Evolutionary conservation across 2,888 invertebrate genomes (phyloP).

Genomic region (Eupithecia exiguata): DNA sequence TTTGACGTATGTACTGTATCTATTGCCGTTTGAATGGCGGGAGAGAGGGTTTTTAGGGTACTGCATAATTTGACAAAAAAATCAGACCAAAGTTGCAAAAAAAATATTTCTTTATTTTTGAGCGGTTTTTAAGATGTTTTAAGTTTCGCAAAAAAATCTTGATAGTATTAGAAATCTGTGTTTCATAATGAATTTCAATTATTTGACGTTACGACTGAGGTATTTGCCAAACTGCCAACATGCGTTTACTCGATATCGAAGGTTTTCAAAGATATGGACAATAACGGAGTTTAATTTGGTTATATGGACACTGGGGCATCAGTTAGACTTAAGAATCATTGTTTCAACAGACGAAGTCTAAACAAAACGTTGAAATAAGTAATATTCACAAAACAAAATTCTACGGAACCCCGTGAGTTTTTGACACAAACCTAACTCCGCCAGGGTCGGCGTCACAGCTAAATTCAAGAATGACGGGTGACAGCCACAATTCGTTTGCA

Average conservation of each 20-base stretch:
- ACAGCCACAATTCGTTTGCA: slow-evolving; percentile 27
- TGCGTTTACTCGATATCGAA: too few species aligned
- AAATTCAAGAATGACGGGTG: slow-evolving; percentile 28
- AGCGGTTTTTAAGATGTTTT: too few species aligned
- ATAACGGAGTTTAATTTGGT: neutral
- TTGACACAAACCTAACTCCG: neutral
- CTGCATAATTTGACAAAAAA: slow-evolving; percentile 22
- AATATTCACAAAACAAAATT: neutral
- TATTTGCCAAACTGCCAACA: too few species aligned
- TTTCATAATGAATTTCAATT: too few species aligned
- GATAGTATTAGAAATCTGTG: too few species aligned
- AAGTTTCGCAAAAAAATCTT: too few species aligned
- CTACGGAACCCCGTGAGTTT: slow-evolving; percentile 9
- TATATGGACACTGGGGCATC: neutral
- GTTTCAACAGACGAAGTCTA: neutral
- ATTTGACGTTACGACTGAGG: too few species aligned
- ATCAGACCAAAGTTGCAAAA: neutral
- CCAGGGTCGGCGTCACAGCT: slow-evolving; percentile 21
- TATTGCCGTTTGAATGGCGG: slow-evolving; percentile 42
- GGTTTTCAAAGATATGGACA: too few species aligned
- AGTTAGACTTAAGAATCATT: neutral
- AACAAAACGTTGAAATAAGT: neutral
- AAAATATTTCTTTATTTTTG: neutral
- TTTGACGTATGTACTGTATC: slow-evolving; percentile 64
- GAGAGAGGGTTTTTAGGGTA: slow-evolving; percentile 31